Evolutionary conservation across 2,113 vertebrate genomes (phyloP), one percentile per base, ranked within the genome.

Genomic region (Rhombomys opimus): DNA sequence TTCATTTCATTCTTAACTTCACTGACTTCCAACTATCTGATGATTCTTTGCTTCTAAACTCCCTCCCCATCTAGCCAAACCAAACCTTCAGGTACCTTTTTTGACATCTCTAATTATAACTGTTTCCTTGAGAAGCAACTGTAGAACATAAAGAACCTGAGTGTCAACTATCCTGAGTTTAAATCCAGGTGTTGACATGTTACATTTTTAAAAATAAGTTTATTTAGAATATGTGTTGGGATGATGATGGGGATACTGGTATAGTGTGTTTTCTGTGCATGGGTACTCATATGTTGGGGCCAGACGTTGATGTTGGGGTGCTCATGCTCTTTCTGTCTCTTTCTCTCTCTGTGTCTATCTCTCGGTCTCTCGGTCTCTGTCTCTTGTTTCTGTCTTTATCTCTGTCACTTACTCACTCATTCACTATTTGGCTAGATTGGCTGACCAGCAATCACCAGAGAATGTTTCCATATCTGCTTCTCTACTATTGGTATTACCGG

Each of bases 51-150:
- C 72, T 72, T 92, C 61, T 12, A 54, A 18, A 80, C n/a, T 80
- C 20, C 52, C 63, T 87, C 75, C 73, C n/a, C 72, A 7, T 92
- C n/a, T 87, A 94, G 68, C 38, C 22, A 70, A 81, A 82, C 92
- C 63, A 90, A 89, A 59, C 12, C 90, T 87, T 82, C 13, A 90
- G 25, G 5, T 97, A 91, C 52, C 80, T 59, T 80, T 20, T 86
- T 95, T 96, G 76, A 76, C 38, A 41, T 91, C n/a, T 94, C 4
- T 85, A 25, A 91, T 91, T 86, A 78, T 80, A 70, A 96, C 77
- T 6, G 87, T 54, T 95, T 35, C 32, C 57, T 95, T 94, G 77
- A 41, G 20, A 91, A 87, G 23, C 54, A 88, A n/a, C 32, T 13
- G 4, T 67, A 87, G 65, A 54, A 89, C 68, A 11, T 91, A 75